A percentile compares a stretch with the other conserved stretches of the same genome.
Evolutionary conservation across 2,888 invertebrate genomes (phyloP).

Genomic region (Bhutanitis thaidina): DNA sequence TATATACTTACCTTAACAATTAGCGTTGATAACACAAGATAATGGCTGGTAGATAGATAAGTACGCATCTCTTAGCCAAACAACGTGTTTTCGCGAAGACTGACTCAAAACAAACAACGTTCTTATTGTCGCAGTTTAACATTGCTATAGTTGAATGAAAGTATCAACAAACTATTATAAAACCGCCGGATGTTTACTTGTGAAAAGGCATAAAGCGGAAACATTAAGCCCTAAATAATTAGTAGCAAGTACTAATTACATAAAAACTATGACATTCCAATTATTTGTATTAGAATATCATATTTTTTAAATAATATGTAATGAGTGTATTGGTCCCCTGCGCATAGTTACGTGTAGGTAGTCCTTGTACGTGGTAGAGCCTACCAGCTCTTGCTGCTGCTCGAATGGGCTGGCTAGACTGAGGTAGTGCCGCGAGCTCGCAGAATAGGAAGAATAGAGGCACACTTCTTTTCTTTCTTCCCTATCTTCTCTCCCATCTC

Average conservation of each 20-base stretch:
- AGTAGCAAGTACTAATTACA: neutral
- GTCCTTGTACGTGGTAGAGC: no score
- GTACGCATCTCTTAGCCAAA: constrained; percentile 54
- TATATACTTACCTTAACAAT: constrained; percentile 65
- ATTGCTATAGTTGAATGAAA: constrained; percentile 19
- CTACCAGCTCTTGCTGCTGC: no score
- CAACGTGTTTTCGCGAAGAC: constrained; percentile 68
- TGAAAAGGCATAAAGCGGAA: constrained; percentile 41
- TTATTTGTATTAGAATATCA: no score
- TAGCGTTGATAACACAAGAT: constrained; percentile 71
- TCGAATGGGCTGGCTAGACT: no score
- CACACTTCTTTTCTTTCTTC: no score
- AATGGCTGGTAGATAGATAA: constrained; percentile 64
- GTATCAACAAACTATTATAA: constrained; percentile 30
- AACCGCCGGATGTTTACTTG: constrained; percentile 59
- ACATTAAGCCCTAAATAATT: constrained; percentile 28
- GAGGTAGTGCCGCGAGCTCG: no score
- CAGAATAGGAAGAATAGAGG: no score
- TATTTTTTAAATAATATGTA: no score
- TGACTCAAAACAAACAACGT: constrained; percentile 63
- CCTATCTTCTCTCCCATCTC: no score
- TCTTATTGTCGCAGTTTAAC: constrained; percentile 15
- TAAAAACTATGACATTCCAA: neutral
- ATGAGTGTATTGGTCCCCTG: no score
- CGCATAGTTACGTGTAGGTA: no score